Evolutionary conservation across 1,140 invertebrate genomes (phyloP).

Genomic region (Laupala kohalensis): DNA sequence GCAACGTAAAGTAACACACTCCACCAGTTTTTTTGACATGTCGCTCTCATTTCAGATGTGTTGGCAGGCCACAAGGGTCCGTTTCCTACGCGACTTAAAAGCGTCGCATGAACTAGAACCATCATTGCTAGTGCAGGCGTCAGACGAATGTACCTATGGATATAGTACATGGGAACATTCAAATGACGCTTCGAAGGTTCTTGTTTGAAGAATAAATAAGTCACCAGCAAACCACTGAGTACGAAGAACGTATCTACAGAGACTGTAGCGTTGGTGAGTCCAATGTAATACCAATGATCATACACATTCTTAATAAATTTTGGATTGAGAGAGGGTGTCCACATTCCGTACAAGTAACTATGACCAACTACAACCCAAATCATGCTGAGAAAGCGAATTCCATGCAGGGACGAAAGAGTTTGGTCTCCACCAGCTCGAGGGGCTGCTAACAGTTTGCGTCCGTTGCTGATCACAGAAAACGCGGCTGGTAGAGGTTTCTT

Average conservation of each 20-base stretch:
- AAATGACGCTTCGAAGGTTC: slow-evolving; percentile 18
- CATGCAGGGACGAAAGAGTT: neutral
- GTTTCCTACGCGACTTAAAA: slow-evolving; percentile 19
- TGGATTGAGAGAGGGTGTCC: neutral
- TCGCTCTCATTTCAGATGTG: slow-evolving; percentile 30
- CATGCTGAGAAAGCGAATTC: neutral
- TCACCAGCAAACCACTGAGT: slow-evolving; percentile 42
- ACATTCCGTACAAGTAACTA: neutral
- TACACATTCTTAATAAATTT: neutral
- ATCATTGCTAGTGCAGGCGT: slow-evolving; percentile 3
- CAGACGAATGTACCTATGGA: slow-evolving; percentile 25
- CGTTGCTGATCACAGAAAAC: neutral
- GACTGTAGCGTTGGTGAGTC: slow-evolving; percentile 15
- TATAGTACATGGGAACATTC: slow-evolving; percentile 24
- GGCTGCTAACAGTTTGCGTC: neutral
- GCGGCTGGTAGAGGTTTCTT: neutral
- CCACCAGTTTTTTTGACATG: slow-evolving; percentile 50
- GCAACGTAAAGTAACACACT: slow-evolving; percentile 49
- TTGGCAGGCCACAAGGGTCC: slow-evolving; percentile 35
- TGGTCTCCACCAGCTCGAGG: neutral
- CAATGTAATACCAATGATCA: neutral
- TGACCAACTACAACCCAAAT: neutral
- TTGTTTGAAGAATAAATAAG: slow-evolving; percentile 38
- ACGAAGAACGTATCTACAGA: slow-evolving; percentile 42
- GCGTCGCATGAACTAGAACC: slow-evolving; percentile 1